Conservation (phyloP, 2,113 vertebrate genomes). For the Megaceryle torquata region DNA sequence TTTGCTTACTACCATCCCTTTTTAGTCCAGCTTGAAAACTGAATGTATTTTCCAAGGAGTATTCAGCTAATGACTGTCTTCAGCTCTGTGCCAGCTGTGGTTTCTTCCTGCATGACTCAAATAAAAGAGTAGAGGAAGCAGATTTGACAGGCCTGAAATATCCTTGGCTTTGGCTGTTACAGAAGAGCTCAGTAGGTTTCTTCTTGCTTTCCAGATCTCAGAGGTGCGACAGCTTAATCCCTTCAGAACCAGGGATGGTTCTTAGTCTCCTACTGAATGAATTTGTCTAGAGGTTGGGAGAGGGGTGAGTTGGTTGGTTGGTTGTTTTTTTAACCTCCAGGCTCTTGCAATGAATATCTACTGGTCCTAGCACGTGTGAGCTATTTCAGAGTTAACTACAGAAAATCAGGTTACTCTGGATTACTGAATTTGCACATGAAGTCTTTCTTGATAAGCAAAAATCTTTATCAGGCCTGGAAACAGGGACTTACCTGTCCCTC, state of each 20-base stretch:
- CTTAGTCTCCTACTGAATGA: background rate
- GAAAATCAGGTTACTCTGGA: background rate
- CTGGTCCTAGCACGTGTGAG: background rate
- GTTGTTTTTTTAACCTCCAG: background rate
- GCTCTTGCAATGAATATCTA: background rate
- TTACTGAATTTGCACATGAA: background rate
- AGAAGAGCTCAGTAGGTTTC: background rate
- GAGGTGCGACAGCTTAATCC: background rate
- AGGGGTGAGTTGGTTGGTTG: background rate
- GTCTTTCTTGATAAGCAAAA: background rate
- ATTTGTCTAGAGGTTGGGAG: background rate
- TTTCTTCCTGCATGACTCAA: background rate
- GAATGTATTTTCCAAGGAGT: background rate
- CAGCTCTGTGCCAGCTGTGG: background rate
- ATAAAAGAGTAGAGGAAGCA: background rate
- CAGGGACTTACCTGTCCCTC: background rate
- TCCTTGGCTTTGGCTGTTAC: background rate
- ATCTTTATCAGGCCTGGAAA: background rate
- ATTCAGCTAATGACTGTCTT: background rate
- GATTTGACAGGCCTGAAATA: background rate
- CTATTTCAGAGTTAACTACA: background rate
- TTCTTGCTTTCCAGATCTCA: background rate
- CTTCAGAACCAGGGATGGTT: background rate
- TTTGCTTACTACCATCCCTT: background rate
- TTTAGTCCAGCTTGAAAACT: background rate